Evolutionary conservation across 2,113 vertebrate species (phyloP).

Genomic region (Peromyscus californicus): DNA sequence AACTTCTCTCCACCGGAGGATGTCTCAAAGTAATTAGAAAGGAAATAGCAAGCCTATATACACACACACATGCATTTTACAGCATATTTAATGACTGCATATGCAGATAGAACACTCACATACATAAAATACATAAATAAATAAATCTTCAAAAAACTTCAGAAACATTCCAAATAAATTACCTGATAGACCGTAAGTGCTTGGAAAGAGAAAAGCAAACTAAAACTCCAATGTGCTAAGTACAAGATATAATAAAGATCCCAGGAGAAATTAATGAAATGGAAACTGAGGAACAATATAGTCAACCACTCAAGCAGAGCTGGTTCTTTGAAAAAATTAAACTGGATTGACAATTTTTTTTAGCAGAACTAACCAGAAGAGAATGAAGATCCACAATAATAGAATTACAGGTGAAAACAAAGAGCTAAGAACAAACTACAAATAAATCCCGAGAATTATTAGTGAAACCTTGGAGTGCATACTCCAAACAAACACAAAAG

Average conservation of each 20-base stretch:
- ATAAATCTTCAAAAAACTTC: no score
- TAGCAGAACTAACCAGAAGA: background rate
- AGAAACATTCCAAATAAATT: background rate
- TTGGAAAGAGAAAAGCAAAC: background rate
- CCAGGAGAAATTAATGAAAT: background rate
- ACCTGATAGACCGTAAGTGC: background rate
- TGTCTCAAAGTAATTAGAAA: constrained; percentile 29
- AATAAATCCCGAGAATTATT: background rate
- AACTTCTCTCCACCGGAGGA: background rate
- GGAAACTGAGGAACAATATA: background rate
- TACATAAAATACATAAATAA: no score
- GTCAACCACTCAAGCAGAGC: background rate
- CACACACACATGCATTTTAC: background rate
- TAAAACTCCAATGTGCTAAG: background rate
- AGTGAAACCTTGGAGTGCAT: background rate
- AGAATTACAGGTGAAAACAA: background rate
- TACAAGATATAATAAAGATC: background rate
- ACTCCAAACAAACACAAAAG: background rate
- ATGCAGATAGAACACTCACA: no score
- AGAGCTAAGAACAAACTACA: background rate
- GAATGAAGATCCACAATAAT: background rate
- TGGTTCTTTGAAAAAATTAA: background rate
- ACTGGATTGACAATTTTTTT: background rate
- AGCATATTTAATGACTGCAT: background rate
- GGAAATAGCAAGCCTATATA: background rate